Conservation (phyloP, 1,140 invertebrate genomes). For the Wiebesia pumilae region DNA sequence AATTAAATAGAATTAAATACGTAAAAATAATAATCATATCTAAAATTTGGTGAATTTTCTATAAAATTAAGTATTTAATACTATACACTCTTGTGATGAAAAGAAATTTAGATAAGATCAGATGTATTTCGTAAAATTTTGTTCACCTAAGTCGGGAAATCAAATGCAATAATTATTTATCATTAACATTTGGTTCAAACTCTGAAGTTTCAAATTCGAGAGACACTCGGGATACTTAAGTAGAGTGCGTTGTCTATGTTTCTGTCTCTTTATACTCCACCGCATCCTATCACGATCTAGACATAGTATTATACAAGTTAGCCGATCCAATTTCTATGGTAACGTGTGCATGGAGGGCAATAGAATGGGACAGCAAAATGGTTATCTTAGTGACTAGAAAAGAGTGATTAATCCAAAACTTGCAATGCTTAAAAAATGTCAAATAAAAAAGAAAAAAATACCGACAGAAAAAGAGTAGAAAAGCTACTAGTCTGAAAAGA, state of each 20-base stretch:
- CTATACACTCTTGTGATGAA: not conserved
- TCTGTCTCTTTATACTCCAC: not conserved
- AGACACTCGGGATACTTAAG: constrained; percentile 16
- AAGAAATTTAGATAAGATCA: not conserved
- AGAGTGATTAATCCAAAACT: not conserved
- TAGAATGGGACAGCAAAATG: not conserved
- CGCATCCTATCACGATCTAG: not conserved
- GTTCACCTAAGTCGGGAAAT: not conserved
- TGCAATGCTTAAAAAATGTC: not conserved
- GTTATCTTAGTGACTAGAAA: not conserved
- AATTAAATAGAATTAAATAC: too few species aligned
- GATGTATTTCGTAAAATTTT: not conserved
- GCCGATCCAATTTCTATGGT: constrained; percentile 44
- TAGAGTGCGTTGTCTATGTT: not conserved
- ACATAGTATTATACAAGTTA: not conserved
- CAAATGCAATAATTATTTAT: constrained; percentile 44
- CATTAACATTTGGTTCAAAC: constrained; percentile 34
- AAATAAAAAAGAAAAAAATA: not conserved
- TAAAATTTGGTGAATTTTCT: too few species aligned
- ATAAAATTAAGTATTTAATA: not conserved
- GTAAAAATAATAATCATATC: too few species aligned
- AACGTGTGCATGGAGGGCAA: not conserved
- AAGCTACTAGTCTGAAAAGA: not conserved
- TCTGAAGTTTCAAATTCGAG: constrained; percentile 23
- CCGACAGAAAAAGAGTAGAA: too few species aligned